Evolutionary conservation across 2,113 vertebrate species (phyloP), one percentile per base, ranked within the genome.

Genomic region (Turnix velox): DNA sequence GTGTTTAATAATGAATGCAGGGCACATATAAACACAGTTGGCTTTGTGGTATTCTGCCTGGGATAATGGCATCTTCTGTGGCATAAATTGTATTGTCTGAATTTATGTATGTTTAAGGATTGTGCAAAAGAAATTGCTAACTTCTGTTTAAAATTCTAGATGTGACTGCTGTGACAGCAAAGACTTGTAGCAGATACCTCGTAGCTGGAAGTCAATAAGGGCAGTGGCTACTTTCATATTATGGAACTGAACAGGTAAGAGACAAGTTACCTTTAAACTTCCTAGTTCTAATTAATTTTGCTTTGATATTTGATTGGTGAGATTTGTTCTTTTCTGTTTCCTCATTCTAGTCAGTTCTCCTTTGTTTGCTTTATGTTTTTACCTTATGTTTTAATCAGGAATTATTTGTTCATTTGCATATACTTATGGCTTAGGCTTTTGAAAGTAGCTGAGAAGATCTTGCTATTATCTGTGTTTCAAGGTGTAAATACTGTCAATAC

Each of bases 1-100:
- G 5, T 28, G 30, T 92, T 96, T 94, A 93, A 78, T 78, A 87
- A 81, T 76, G 62, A 76, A 78, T 84, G 63, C n/a, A 78, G 83
- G 52, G 49, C 35, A 93, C 65, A 52, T 77, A 40, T 39, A 67
- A 94, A 49, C 88, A 45, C 27, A 31, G 7, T 25, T 93, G 77
- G 15, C 51, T 87, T 93, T 76, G 54, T 91, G 78, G 63, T 85
- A 23, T 54, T 92, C 59, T 80, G 35, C 35, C 67, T 48, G 65
- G 63, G 84, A 68, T 51, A 78, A 33, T 18, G 17, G 31, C 20
- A 37, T 77, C 84, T 95, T 87, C 73, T 59, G 49, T 58, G 71
- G 51, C 3, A 0, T 77, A 39, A 92, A 23, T 40, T 42, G 39
- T 81, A 86, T 58, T 63, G 52, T 62, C 39, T 78, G 54, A 42